Base-by-base conservation (phyloP, 2,113 vertebrate species). In the Clarias gariepinus region DNA sequence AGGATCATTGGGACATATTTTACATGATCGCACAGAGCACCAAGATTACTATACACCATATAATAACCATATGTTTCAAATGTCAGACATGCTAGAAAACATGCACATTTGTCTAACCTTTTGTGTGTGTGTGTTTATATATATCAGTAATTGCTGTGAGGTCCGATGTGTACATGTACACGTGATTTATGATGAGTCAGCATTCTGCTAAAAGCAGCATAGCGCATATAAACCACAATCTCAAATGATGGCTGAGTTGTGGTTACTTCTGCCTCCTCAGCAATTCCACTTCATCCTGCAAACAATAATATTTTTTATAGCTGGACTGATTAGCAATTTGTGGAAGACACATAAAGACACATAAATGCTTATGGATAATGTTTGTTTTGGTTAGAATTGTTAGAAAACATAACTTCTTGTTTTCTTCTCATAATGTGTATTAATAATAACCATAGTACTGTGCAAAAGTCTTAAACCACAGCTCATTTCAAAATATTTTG, bases 251-350 rank as follows among this genome's bases (percentile, higher is more conserved):
- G 3, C 28, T 2, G 55, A 77, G 30, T 28, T 23, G 25, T 21
- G 11, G 9, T 92, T 90, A 93, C 71, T 91, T 77, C 77, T 91
- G 92, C 77, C 84, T 91, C 90, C 6, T 93, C 88, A 95, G 87
- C 73, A 83, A 61, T 4, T 88, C 77, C 12, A 95, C 91, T 85
- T 95, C 93, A 61, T 94, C 94, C 95, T 96, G 91, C 63, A 85
- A 81, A 81, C n/a, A 47, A 25, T 60, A 83, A 61, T 53, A 25
- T 33, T 76, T 76, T 80, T 60, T 68, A 36, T 58, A 68, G n/a
- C 18, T 74, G 3, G 12, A 36, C 41, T 66, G 25, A 73, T 57
- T 15, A 81, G 9, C 21, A 53, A 16, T 60, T 41, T 74, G 25
- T 47, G 25, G 36, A 21, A 74, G 71, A 47, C n/a, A n/a, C n/a